Percentiles rank a stretch among this genome's conserved stretches.
phyloP scores from a whole-genome alignment of 2,797 vertebrate species.

The Chaetophractus vellerosus region DNA sequence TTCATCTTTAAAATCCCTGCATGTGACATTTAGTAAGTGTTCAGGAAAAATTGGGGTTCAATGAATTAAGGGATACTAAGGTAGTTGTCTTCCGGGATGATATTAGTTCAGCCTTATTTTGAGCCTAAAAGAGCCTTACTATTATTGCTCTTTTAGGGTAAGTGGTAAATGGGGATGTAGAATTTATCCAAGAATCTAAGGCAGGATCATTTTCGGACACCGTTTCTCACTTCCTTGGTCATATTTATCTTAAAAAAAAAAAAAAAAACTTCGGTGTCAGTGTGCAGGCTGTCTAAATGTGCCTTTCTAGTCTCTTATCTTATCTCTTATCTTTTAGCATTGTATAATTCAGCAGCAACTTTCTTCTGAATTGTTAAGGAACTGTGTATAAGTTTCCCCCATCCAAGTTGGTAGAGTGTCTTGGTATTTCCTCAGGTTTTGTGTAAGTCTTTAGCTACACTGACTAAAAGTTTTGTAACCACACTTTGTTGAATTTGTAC shows the following conservation, averaged over 20 bases:
- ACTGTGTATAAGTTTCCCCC: not conserved
- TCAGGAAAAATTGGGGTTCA: not conserved
- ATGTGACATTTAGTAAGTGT: not conserved
- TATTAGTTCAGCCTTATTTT: not conserved
- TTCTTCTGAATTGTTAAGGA: not conserved
- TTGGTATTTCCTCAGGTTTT: constrained; percentile 12
- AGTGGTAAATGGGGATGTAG: not conserved
- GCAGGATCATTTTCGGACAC: not conserved
- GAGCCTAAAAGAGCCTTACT: not conserved
- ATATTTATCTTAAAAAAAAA: constrained; percentile 51
- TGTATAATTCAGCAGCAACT: not conserved
- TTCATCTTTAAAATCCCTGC: not conserved
- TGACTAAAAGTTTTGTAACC: constrained; percentile 21
- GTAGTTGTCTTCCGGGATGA: not conserved
- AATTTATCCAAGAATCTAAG: not conserved
- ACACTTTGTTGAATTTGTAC: constrained; percentile 37
- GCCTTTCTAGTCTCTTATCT: not conserved
- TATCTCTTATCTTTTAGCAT: not conserved
- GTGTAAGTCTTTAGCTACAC: not conserved
- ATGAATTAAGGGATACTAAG: not conserved
- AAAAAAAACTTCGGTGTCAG: not conserved
- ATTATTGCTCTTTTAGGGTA: not conserved
- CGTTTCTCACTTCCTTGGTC: not conserved
- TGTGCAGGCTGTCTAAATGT: not conserved
- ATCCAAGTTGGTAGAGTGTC: not conserved